Evolutionary conservation across 2,888 invertebrate genomes (phyloP).

Genomic region (Kuschelorhynchus macadamiae): DNA sequence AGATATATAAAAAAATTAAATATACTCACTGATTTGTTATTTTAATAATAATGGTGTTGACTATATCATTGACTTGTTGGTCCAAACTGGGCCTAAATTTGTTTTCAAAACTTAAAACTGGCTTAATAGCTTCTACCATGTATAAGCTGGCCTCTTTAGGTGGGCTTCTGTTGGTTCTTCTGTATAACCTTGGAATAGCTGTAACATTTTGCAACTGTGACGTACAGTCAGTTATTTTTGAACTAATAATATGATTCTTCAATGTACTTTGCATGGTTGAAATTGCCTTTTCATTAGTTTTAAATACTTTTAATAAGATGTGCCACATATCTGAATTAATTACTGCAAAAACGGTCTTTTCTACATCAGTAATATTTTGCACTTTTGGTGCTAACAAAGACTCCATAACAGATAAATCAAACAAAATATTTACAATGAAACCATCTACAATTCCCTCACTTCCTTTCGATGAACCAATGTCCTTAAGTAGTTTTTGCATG

Average conservation of each 20-base stretch:
- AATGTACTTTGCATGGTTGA: conserved; percentile 52
- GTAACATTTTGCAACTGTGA: conserved; percentile 84
- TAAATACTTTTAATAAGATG: conserved; percentile 56
- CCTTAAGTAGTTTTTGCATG: conserved; percentile 66
- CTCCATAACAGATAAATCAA: conserved; percentile 58
- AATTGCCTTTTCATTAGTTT: conserved; percentile 53
- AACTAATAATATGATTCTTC: conserved; percentile 56
- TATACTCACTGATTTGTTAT: conserved; percentile 71
- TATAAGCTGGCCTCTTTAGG: conserved; percentile 88
- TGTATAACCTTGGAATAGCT: conserved; percentile 93
- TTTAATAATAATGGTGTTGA: conserved; percentile 67
- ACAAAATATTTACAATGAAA: conserved; percentile 60
- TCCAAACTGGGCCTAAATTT: conserved; percentile 68
- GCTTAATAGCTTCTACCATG: conserved; percentile 66
- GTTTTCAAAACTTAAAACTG: conserved; percentile 74
- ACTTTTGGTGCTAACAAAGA: conserved; percentile 51
- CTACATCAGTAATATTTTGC: conserved; percentile 47
- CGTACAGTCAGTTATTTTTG: conserved; percentile 68
- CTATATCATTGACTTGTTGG: conserved; percentile 66
- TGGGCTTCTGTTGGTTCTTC: conserved; percentile 90
- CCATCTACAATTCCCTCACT: conserved; percentile 53
- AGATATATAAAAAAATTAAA: too few species aligned
- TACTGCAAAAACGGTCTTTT: conserved; percentile 58
- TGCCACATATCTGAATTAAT: conserved; percentile 56
- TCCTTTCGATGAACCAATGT: conserved; percentile 7